Percentiles rank a stretch among this genome's conserved stretches.
These are phyloP conservation scores for Blastomussa wellsi DNA, from an alignment of 92 coral and sea anemone genomes.

Conservation along the genomic window DNA sequence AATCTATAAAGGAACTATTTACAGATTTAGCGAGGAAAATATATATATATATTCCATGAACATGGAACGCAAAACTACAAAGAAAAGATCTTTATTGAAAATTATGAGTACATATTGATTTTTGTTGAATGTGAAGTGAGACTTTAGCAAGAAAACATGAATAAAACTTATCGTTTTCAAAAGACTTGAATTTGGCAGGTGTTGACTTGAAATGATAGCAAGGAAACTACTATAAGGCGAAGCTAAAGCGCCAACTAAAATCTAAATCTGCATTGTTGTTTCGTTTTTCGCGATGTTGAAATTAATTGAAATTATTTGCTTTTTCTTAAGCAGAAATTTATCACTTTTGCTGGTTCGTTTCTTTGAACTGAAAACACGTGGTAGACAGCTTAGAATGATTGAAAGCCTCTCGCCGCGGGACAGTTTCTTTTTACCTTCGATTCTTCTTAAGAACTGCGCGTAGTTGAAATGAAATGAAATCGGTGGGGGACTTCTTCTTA, in stretches of 20 bases:
- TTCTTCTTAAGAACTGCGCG: background rate
- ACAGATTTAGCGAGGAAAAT: background rate
- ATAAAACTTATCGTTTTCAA: background rate
- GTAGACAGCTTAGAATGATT: background rate
- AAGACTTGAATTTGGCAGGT: conserved; percentile 8
- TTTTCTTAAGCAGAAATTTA: background rate
- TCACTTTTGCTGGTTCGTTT: background rate
- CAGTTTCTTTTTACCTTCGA: background rate
- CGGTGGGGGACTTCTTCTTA: background rate
- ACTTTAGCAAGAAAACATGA: background rate
- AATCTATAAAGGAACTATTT: background rate
- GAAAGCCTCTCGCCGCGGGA: conserved; percentile 13
- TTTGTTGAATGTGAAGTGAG: background rate
- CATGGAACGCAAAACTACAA: background rate
- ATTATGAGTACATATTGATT: background rate
- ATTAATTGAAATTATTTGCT: background rate
- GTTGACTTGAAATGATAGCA: background rate
- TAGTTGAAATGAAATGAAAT: background rate
- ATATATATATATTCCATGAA: background rate
- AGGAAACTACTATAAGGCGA: background rate
- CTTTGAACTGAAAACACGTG: conserved; percentile 11
- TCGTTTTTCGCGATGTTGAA: background rate
- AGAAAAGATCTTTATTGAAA: background rate
- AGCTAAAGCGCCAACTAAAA: background rate
- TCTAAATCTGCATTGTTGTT: background rate